Base-by-base conservation (phyloP, 2,797 vertebrate species). In the Macroramphosus scolopax region DNA sequence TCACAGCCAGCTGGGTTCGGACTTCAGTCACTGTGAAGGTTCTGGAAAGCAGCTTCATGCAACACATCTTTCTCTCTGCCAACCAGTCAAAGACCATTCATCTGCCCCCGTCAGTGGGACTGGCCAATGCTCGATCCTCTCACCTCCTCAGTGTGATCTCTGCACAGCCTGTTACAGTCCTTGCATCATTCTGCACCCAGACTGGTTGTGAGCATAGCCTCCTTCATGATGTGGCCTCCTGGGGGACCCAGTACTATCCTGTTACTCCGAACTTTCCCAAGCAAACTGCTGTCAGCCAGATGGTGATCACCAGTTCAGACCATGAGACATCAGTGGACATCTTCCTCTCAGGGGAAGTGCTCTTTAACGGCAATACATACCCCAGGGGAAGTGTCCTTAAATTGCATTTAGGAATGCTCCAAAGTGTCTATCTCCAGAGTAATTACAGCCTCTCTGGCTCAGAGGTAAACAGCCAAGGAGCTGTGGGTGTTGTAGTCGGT, bases 301-400 rank as follows among this genome's bases (percentile, higher is more conserved):
- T 48, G 66, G 62, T 74, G 28, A 66, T 75, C 51, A 78, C 43
- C 15, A 78, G 32, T 17, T 50, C 51, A 15, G 50, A 65, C 51
- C 46, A 8, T 0, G n/a, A 40, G 5, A 63, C 67, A 18, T 58
- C 54, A 17, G 59, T 53, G 5, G 60, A 63, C 11, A 11, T 76
- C 4, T 46, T 59, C n/a, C 59, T 58, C 33, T 69, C 51, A 1
- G 55, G 47, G n/a, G 64, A 64, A 1, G 37, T 69, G 29, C 13
- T 55, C 33, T 65, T 59, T 43, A 42, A 65, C 37, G 65, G 46
- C 36, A 32, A 11, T 9, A 5, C 49, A 31, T 48, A 65, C 18
- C 34, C 32, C 28, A 33, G 9, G 3, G 58, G 36, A 37, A 35
- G 50, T 17, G 20, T 55, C n/a, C 33, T 66, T 8, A 51, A 33